These are phyloP conservation scores for Charanyca ferruginea DNA, from an alignment of 2,888 invertebrate genomes.

Conservation along the genomic window DNA sequence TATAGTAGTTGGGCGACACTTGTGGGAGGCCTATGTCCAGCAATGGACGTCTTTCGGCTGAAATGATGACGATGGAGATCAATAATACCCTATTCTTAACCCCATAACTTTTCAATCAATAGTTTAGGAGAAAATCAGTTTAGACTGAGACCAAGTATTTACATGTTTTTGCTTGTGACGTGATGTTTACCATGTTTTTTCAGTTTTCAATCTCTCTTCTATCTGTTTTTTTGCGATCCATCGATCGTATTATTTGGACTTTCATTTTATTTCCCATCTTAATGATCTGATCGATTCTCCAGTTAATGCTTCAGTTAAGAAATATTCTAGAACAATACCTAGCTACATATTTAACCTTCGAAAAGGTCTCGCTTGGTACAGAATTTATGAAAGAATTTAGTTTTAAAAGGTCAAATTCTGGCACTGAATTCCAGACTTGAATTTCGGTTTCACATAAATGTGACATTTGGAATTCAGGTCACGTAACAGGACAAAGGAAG, in stretches of 20 bases:
- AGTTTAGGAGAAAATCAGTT: too few species aligned
- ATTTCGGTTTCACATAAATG: conserved; percentile 4
- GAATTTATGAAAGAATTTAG: conserved; percentile 21
- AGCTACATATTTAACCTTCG: too few species aligned
- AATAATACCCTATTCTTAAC: too few species aligned
- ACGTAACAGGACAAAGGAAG: not conserved
- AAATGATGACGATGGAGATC: too few species aligned
- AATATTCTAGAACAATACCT: not conserved
- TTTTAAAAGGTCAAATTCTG: conserved; percentile 6
- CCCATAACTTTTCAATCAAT: too few species aligned
- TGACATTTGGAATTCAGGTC: conserved; percentile 9
- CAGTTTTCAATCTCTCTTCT: too few species aligned
- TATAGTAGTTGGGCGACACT: too few species aligned
- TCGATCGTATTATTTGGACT: not conserved
- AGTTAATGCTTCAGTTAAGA: not conserved
- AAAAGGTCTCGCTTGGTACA: conserved; percentile 11
- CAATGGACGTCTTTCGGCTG: too few species aligned
- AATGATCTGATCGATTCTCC: not conserved
- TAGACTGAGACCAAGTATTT: too few species aligned
- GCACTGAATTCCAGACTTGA: not conserved
- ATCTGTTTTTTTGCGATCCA: not conserved
- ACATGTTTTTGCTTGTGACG: too few species aligned
- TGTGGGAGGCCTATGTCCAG: too few species aligned
- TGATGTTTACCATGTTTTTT: too few species aligned
- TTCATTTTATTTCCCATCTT: not conserved